Conservation (phyloP, 2,888 invertebrate species). For the Coleophora flavipennella region DNA sequence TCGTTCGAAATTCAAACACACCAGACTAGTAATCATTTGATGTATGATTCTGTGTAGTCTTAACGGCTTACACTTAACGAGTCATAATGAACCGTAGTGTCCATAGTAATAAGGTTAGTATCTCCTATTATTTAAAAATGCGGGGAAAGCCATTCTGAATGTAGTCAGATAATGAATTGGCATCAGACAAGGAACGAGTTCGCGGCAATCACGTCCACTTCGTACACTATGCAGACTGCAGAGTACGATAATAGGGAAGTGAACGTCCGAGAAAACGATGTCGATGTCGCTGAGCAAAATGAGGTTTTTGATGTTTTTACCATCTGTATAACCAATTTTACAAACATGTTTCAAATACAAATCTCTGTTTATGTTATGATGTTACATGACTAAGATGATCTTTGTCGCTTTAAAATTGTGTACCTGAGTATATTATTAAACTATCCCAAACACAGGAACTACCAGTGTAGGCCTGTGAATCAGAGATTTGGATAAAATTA, state of each 20-base stretch:
- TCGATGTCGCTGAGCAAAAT: no score
- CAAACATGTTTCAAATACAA: no score
- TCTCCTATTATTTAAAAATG: conserved; percentile 10
- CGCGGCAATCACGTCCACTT: conserved; percentile 44
- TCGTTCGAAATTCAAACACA: conserved; percentile 46
- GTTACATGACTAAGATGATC: no score
- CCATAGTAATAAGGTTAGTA: conserved; percentile 11
- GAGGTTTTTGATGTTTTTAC: no score
- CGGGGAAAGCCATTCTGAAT: conserved; percentile 45
- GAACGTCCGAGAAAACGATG: background rate
- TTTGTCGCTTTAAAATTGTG: no score
- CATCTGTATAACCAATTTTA: no score
- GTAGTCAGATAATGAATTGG: conserved; percentile 65
- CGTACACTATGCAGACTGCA: conserved; percentile 22
- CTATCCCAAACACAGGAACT: no score
- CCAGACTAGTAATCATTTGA: conserved; percentile 67
- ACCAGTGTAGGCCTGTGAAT: no score
- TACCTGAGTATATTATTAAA: no score
- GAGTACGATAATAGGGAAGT: conserved; percentile 5
- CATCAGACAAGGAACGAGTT: conserved; percentile 55
- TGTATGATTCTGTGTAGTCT: conserved; percentile 56
- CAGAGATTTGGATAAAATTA: no score
- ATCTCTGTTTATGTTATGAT: no score
- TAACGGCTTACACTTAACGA: conserved; percentile 30
- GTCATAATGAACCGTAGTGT: conserved; percentile 26